Evolutionary conservation across 1,140 invertebrate genomes (phyloP).

Genomic region (Ceratosolen solmsi): DNA sequence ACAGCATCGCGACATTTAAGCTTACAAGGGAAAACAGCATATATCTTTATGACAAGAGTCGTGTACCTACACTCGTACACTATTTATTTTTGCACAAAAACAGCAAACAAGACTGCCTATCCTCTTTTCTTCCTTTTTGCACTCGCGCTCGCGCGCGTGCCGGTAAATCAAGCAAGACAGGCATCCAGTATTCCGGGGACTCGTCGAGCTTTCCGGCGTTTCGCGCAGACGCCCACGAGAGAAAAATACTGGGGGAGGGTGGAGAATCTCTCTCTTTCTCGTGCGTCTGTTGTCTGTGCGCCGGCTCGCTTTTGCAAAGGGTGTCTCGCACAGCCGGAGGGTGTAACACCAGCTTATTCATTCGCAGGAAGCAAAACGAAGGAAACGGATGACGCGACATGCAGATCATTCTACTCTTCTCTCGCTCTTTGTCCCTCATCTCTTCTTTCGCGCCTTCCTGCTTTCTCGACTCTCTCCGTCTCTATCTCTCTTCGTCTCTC

Average conservation of each 20-base stretch:
- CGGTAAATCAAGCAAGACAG: slow-evolving; percentile 46
- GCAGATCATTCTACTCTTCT: slow-evolving; percentile 62
- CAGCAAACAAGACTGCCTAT: slow-evolving; percentile 29
- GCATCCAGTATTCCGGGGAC: slow-evolving; percentile 54
- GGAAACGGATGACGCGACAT: slow-evolving; percentile 67
- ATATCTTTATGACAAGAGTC: slow-evolving; percentile 49
- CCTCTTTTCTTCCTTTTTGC: slow-evolving; percentile 15
- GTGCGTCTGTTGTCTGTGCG: neutral
- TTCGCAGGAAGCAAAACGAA: slow-evolving; percentile 68
- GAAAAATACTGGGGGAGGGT: slow-evolving; percentile 1
- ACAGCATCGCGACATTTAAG: slow-evolving; percentile 11
- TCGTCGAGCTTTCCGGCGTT: slow-evolving; percentile 64
- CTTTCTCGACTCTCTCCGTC: neutral
- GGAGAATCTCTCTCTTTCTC: slow-evolving; percentile 20
- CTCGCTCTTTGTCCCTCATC: slow-evolving; percentile 14
- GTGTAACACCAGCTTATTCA: slow-evolving; percentile 69
- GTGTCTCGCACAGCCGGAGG: slow-evolving; percentile 66
- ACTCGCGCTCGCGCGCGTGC: slow-evolving; percentile 5
- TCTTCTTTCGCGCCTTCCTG: slow-evolving; percentile 51
- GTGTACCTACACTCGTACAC: slow-evolving; percentile 34
- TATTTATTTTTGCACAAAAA: slow-evolving; percentile 48
- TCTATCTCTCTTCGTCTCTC: neutral
- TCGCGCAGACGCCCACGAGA: slow-evolving; percentile 45
- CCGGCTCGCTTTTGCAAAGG: slow-evolving; percentile 55
- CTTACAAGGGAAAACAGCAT: slow-evolving; percentile 44